Base-by-base conservation (phyloP, 2,888 invertebrate genomes). In the Ecliptopera silaceata region DNA sequence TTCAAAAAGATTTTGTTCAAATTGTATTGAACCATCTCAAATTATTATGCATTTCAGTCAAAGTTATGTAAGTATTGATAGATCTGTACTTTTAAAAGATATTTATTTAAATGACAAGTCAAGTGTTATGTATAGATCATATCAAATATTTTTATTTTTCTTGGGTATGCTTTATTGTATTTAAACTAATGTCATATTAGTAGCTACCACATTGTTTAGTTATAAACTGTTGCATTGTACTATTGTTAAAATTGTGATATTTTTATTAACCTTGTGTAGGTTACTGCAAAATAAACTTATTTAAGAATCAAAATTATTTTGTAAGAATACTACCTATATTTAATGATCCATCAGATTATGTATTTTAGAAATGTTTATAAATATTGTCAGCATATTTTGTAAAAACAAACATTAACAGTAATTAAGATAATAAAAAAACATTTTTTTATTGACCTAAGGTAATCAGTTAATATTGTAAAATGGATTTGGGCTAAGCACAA, bases 11-110 rank as follows among this genome's bases (percentile, higher is more conserved):
- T 20, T 20, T 20, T 26, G 26, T 26, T 8, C 26, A 26, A 26
- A 26, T 26, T 26, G 10, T 26, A 26, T 8, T 26, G 4, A 26
- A 5, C 26, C 8, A 6, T 1, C 26, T 8, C 26, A 26, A 8
- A 34, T 13, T 31, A 2, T n/a, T 31, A 31, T 38, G 59, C 55
- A 56, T 54, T 55, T 53, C 42, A 39, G 15, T 36, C 10, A 8
- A 63, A 61, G 50, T 43, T 51, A 41, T 34, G 34, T 51, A 41
- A 34, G 34, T 20, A n/a, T 18, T 42, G 29, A 53, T 47, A 34
- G 34, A 66, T 66, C 66, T 66, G 66, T 64, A 56, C 18, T 45
- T 32, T 29, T 47, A 32, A 49, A 26, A 46, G 32, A 15, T 13
- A 4, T 53, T 13, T 34, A 20, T 20, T 38, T 6, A 36, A 43